A percentile compares a stretch with the other conserved stretches of the same genome.
These are phyloP conservation scores for Tragopan temminckii DNA, from an alignment of 2,797 vertebrate species.

Conservation along the genomic window DNA sequence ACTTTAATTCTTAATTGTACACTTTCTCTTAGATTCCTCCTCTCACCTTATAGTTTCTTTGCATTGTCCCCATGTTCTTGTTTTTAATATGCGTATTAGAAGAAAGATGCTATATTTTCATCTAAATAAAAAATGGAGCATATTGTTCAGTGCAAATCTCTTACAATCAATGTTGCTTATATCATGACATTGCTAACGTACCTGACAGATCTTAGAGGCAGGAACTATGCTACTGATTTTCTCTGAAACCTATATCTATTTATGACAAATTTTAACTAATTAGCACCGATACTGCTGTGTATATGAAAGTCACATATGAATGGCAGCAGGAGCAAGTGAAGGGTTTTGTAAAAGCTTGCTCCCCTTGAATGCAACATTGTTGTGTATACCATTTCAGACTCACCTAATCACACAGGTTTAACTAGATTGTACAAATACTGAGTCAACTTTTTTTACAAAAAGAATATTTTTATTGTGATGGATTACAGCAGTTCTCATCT, in stretches of 20 bases:
- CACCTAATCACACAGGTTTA: neutral
- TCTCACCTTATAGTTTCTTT: neutral
- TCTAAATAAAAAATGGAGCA: neutral
- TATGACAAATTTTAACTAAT: neutral
- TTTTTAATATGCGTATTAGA: neutral
- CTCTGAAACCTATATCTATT: neutral
- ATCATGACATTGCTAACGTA: neutral
- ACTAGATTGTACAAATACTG: neutral
- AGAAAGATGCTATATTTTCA: neutral
- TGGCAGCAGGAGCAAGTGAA: neutral
- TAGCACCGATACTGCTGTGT: neutral
- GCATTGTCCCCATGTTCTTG: neutral
- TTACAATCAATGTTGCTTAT: neutral
- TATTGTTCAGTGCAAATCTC: neutral
- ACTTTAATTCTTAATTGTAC: neutral
- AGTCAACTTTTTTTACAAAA: neutral
- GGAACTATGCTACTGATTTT: neutral
- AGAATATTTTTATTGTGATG: neutral
- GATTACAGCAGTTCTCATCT: neutral
- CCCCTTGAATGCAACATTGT: accelerated
- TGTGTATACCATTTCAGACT: neutral
- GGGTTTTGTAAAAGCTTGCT: neutral
- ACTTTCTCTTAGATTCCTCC: neutral
- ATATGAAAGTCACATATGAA: neutral
- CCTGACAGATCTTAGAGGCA: neutral